Evolutionary conservation across 2,797 vertebrate genomes (phyloP).

Genomic region (Phylloscopus collybita): DNA sequence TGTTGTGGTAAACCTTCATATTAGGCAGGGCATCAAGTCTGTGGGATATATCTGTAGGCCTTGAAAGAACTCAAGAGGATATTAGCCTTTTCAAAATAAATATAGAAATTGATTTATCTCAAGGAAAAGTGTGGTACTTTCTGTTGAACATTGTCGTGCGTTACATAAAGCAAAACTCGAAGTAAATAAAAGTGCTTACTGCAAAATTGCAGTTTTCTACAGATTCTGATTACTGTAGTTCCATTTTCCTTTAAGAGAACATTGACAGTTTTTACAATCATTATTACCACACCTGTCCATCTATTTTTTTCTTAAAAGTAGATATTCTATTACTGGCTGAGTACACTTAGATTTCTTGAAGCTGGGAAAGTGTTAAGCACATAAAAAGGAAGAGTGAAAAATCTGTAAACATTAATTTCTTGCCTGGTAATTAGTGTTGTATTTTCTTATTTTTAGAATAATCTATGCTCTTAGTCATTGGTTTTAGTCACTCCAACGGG

Average conservation of each 20-base stretch:
- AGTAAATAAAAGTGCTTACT: neutral
- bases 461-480: slow-evolving; percentile 53
- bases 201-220: neutral
- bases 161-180: neutral
- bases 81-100: neutral
- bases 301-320: neutral
- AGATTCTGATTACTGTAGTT: neutral
- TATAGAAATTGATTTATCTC: neutral
- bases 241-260: neutral
- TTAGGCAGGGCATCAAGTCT: neutral
- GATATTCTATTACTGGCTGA: neutral
- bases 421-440: slow-evolving; percentile 29
- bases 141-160: fast-evolving
- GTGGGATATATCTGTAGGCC: neutral
- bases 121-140: neutral
- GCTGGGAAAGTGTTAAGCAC: neutral
- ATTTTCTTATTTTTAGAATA: slow-evolving; percentile 66
- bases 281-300: neutral
- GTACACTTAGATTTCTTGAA: neutral
- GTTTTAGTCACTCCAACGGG: slow-evolving; percentile 48
- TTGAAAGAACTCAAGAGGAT: neutral
- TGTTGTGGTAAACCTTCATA: neutral
- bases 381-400: neutral
- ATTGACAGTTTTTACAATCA: neutral
- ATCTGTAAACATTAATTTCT: slow-evolving; percentile 34